A percentile compares a stretch with the other conserved stretches of the same genome.
Conservation (phyloP, 1,140 invertebrate species). For the Drosophila insularis region DNA sequence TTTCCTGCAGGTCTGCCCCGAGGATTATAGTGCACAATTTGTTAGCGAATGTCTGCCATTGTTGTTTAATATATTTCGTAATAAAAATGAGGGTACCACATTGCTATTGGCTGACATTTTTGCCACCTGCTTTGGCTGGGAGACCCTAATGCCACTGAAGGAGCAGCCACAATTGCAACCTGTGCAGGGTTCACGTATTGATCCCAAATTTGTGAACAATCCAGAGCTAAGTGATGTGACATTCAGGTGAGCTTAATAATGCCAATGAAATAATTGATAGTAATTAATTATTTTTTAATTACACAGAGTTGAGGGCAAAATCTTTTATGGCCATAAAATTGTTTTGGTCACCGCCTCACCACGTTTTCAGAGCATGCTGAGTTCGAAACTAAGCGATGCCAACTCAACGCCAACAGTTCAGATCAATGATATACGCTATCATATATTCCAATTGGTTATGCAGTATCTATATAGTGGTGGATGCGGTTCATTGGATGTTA, state of each 20-base stretch:
- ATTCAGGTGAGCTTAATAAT: conserved; percentile 84
- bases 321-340: conserved; percentile 97
- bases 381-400: conserved; percentile 89
- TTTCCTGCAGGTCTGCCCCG: conserved; percentile 92
- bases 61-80: conserved; percentile 94
- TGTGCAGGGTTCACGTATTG: conserved; percentile 89
- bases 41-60: conserved; percentile 94
- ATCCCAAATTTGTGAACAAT: conserved; percentile 96
- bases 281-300: conserved; percentile 19
- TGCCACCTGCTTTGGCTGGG: conserved; percentile 94
- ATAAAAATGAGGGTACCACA: conserved; percentile 95
- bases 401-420: conserved; percentile 91
- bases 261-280: too few relatives aligned
- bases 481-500: conserved; percentile 89
- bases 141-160: conserved; percentile 90
- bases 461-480: conserved; percentile 95
- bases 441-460: conserved; percentile 95
- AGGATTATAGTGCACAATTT: conserved; percentile 94
- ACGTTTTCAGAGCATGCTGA: conserved; percentile 93
- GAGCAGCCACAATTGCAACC: conserved; percentile 87
- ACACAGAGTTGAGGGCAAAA: conserved; percentile 90
- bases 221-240: conserved; percentile 95
- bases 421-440: conserved; percentile 95
- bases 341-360: conserved; percentile 95
- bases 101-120: conserved; percentile 94